A percentile compares a stretch with the other conserved stretches of the same genome.
Evolutionary conservation across 1,140 invertebrate species (phyloP).

Genomic region (Drosophila oshimai): DNA sequence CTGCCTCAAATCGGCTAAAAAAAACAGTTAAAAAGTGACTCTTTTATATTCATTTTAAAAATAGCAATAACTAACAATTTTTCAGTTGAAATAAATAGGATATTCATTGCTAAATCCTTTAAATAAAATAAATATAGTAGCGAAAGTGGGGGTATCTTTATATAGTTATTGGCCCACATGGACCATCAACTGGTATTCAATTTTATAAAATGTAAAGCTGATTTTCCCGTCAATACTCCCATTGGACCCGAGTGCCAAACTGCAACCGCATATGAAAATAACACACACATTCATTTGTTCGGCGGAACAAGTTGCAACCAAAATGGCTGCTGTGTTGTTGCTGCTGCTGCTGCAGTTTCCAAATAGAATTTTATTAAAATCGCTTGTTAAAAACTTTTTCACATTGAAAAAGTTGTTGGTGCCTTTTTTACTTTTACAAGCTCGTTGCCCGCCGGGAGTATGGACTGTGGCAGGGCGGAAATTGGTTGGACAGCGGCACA

Average conservation of each 20-base stretch:
- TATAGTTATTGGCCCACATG: background rate
- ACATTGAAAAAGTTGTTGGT: conserved; percentile 64
- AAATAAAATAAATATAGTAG: background rate
- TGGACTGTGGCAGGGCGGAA: conserved; percentile 70
- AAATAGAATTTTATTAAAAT: conserved; percentile 81
- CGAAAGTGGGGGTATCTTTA: background rate
- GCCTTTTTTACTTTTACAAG: background rate
- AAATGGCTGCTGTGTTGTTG: conserved; percentile 36
- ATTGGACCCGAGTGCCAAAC: background rate
- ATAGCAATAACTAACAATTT: too few relatives aligned
- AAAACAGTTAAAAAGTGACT: too few relatives aligned
- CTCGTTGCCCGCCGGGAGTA: conserved; percentile 47
- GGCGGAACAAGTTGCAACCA: conserved; percentile 24
- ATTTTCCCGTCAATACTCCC: conserved; percentile 11
- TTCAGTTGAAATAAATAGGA: background rate
- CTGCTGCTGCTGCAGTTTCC: conserved; percentile 42
- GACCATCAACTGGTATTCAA: conserved; percentile 7
- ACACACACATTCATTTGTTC: conserved; percentile 18
- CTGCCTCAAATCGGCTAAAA: background rate
- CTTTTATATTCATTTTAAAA: too few relatives aligned
- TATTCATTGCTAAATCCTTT: too few relatives aligned
- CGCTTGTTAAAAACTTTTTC: conserved; percentile 75
- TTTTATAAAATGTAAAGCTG: conserved; percentile 14
- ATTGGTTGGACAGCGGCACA: conserved; percentile 67
- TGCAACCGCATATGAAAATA: conserved; percentile 6